Evolutionary conservation across 1,140 invertebrate genomes (phyloP).

Genomic region (Rhyzopertha dominica): DNA sequence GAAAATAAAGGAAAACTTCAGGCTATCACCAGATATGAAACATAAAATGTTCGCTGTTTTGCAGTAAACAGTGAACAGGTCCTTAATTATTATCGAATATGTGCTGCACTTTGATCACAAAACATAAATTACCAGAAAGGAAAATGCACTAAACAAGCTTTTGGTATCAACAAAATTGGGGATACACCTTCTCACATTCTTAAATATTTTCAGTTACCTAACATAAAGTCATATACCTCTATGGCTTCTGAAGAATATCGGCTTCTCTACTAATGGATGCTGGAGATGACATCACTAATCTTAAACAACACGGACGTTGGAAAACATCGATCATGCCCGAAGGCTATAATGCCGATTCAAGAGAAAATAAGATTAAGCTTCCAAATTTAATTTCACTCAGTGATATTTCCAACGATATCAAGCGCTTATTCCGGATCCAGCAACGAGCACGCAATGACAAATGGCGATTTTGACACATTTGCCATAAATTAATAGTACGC

Average conservation of each 20-base stretch:
- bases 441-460: no score
- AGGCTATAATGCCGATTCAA: no score
- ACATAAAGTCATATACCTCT: background rate
- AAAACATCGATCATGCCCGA: no score
- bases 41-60: no score
- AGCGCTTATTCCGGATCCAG: no score
- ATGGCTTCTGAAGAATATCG: constrained; percentile 1
- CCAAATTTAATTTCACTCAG: no score
- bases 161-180: constrained; percentile 7
- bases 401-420: no score
- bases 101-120: constrained; percentile 3
- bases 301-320: background rate
- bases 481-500: no score
- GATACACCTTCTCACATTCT: background rate
- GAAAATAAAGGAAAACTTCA: no score
- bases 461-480: no score
- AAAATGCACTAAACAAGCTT: constrained; percentile 5
- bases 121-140: constrained; percentile 8
- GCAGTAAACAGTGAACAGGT: constrained; percentile 1
- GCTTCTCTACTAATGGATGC: background rate
- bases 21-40: no score
- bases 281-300: constrained; percentile 1
- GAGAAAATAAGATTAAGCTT: no score
- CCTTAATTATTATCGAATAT: background rate
- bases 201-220: background rate